Base-by-base conservation (phyloP, 2,888 invertebrate species). In the Meandrusa payeni region DNA sequence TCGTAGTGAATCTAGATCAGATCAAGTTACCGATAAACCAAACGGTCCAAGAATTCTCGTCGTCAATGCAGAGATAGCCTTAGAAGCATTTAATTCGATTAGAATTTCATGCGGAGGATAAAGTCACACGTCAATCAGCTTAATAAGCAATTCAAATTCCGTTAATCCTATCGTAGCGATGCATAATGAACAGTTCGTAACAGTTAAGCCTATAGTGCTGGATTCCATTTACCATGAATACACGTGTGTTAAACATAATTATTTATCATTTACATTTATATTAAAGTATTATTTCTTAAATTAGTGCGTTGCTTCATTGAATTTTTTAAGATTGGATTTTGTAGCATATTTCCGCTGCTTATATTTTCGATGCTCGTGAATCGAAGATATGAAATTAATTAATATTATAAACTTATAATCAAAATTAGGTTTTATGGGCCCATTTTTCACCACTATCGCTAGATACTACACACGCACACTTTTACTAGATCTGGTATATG, bases 141-240 rank as follows among this genome's bases (percentile, higher is more conserved):
- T 78, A 76, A 82, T 80, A 78, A 82, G 75, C 76, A 78, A 80
- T 82, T 79, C 77, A 76, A 81, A 82, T 81, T 76, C 57, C 64
- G 75, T 76, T 82, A 82, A 81, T 82, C 79, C 74, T 62, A 59
- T 70, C 64, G 64, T 67, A 70, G 66, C 64, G 67, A 65, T 72
- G 68, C 73, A 70, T 59, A 53, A 59, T 55, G 54, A 58, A 57
- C 57, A 54, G 33, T 55, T 39, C 46, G 45, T 51, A 50, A 46
- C 49, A 46, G 46, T 41, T 66, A 63, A 59, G 61, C 59, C 60
- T 59, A 61, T 65, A 59, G 57, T 59, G 61, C 57, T 44, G 42
- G 46, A 32, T 38, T 54, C 53, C 49, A 52, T 56, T 61, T 55
- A 51, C 48, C 48, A 45, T 55, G 59, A 52, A 57, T 54, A 43